Conservation (phyloP, 2,113 vertebrate genomes). For the Oostethus manadensis region DNA sequence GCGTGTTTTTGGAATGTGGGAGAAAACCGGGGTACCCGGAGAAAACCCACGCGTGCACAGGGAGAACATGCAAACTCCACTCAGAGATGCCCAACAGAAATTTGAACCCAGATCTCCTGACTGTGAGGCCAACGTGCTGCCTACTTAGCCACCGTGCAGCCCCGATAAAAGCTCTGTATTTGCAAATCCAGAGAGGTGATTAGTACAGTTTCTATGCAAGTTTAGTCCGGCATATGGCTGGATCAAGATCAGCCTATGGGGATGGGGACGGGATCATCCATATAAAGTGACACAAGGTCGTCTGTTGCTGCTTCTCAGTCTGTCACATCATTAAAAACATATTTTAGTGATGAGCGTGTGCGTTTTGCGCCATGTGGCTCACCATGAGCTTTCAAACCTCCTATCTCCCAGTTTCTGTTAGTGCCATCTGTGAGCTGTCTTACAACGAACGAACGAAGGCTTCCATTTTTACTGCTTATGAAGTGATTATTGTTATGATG, state of each 20-base stretch:
- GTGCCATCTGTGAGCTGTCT: constrained; percentile 35
- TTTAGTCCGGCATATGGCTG: background rate
- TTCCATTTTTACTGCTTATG: constrained; percentile 6
- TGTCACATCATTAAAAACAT: constrained; percentile 27
- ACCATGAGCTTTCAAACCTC: constrained; percentile 7
- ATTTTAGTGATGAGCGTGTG: constrained; percentile 5
- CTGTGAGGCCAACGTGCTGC: no score
- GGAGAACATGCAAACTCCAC: no score
- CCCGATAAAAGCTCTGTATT: no score
- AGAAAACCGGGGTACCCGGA: no score
- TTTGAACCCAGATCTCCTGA: no score
- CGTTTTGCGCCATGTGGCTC: constrained; percentile 10
- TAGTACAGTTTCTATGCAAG: no score
- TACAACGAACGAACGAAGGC: background rate
- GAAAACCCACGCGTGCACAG: no score
- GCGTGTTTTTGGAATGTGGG: no score
- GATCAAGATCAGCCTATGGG: background rate
- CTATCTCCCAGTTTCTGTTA: constrained; percentile 9
- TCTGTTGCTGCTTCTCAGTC: constrained; percentile 20
- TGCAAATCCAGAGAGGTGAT: no score
- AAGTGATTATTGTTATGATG: constrained; percentile 18
- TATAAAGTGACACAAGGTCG: constrained; percentile 4
- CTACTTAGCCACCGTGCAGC: no score
- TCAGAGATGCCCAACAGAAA: no score
- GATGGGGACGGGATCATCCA: background rate